A percentile compares a stretch with the other conserved stretches of the same genome.
Conservation (phyloP, 2,113 vertebrate genomes). For the Callospermophilus lateralis region DNA sequence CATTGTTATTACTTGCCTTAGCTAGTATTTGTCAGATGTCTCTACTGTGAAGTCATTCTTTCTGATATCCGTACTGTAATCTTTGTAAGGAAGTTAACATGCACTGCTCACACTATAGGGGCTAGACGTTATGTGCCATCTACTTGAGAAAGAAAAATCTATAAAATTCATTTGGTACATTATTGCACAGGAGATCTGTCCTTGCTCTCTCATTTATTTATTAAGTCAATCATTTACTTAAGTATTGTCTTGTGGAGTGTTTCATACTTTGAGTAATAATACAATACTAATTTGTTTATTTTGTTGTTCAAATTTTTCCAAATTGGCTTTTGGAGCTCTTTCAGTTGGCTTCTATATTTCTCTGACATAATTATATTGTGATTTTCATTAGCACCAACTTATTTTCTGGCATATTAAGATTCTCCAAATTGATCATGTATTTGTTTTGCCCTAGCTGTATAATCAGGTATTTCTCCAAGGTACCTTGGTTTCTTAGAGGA, state of each 20-base stretch:
- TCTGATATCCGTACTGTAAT: background rate
- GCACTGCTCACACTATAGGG: background rate
- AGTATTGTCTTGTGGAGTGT: background rate
- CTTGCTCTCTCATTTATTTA: background rate
- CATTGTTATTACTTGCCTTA: background rate
- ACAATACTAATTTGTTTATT: background rate
- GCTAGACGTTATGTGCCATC: background rate
- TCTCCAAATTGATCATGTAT: background rate
- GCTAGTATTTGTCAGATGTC: background rate
- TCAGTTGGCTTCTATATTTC: background rate
- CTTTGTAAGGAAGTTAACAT: background rate
- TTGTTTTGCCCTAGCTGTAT: background rate
- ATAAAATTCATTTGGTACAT: constrained; percentile 11
- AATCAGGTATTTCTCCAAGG: background rate
- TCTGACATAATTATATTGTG: background rate
- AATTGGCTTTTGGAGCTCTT: background rate
- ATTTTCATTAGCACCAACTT: background rate
- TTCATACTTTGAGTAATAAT: background rate
- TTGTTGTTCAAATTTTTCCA: background rate
- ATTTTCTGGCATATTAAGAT: background rate
- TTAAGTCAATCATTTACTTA: background rate
- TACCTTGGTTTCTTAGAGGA: background rate
- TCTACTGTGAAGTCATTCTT: background rate
- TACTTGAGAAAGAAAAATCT: background rate
- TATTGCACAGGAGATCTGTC: background rate